Base-by-base conservation (phyloP, 1,140 invertebrate genomes). In the Lethrus apterus region DNA sequence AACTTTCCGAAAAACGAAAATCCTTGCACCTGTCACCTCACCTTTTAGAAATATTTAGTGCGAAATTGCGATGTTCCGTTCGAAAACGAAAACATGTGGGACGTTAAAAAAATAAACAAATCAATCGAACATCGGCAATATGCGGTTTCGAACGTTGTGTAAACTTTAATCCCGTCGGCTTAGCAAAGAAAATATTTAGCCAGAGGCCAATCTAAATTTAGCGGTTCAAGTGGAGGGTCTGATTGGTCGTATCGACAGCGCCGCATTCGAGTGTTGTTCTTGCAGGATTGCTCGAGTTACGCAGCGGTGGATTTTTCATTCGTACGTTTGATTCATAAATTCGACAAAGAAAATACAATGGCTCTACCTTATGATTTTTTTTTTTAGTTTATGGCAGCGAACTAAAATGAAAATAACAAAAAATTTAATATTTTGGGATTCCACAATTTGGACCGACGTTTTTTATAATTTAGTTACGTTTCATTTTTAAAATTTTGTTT, bases 121-220 rank as follows among this genome's bases (percentile, higher is more conserved):
- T n/a, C n/a, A n/a, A n/a, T 7, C 24, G 24, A 26, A n/a, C 24
- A 26, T 7, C 24, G 24, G 40, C 21, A 29, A 29, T 42, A 42
- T 42, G 29, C 26, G 29, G 32, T 44, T 44, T 45, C 31, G 45
- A 47, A 38, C 49, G 52, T 48, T 59, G 45, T 55, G 55, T 56
- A 62, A 64, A 66, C 63, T 63, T 62, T 63, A 66, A 64, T 66
- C 64, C 57, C 57, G 49, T 50, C 52, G 54, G 60, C 62, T 63
- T 64, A 58, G 50, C 46, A 58, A 61, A 64, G 63, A 66, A 64
- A 66, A 66, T 66, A 66, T 66, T 66, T 66, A 58, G 62, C 62
- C 63, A 57, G 53, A 53, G 63, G 59, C 56, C 60, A 65, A 65
- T 65, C 63, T 65, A 65, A 65, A 65, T 65, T 65, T 63, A 46